Evolutionary conservation across 2,113 vertebrate genomes (phyloP).

Genomic region (Varanus komodoensis): DNA sequence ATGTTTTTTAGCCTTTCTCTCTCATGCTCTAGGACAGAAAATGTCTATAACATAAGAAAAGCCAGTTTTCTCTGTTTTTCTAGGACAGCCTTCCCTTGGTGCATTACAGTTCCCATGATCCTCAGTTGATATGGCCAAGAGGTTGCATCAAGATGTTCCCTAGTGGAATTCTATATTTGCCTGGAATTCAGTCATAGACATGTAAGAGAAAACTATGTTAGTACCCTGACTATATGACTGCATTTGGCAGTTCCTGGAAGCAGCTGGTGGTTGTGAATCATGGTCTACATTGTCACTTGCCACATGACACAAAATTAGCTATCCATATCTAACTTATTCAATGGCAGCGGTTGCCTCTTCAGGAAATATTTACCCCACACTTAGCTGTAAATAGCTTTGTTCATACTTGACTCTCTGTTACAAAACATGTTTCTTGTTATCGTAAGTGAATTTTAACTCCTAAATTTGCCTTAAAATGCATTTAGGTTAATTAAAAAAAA

Average conservation of each 20-base stretch:
- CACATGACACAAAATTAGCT: neutral
- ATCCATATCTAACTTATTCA: neutral
- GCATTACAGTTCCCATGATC: too few species aligned
- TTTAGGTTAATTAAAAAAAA: neutral
- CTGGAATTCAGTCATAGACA: neutral
- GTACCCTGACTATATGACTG: neutral
- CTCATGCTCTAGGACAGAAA: neutral
- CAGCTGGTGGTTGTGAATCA: too few species aligned
- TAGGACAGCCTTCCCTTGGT: too few species aligned
- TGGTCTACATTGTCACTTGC: neutral
- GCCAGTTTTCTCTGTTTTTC: neutral
- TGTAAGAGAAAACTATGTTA: neutral
- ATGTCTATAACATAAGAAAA: neutral
- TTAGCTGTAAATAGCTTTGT: neutral
- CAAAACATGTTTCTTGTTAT: neutral
- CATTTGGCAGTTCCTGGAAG: neutral
- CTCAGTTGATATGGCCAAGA: too few species aligned
- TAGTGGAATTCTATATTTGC: neutral
- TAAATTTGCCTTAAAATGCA: neutral
- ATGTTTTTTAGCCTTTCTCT: neutral
- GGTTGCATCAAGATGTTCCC: neutral
- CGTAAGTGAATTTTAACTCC: neutral
- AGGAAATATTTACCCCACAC: neutral
- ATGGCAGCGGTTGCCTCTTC: neutral
- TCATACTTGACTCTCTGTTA: neutral